phyloP scores from a whole-genome alignment of 2,797 vertebrate genomes.

The Pitangus sulphuratus region DNA sequence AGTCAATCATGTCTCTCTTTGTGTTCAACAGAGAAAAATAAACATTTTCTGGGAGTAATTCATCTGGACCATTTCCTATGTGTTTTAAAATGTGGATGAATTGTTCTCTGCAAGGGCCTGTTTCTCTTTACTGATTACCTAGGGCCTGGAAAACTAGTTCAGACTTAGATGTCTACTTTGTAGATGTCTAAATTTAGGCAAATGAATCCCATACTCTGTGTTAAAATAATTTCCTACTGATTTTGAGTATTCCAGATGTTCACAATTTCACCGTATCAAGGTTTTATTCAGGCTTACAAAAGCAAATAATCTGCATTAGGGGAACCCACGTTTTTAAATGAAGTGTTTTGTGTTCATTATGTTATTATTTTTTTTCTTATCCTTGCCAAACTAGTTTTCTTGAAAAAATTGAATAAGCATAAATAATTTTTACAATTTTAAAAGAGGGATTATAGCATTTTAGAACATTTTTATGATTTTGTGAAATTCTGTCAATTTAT shows the following conservation, averaged over 20 bases:
- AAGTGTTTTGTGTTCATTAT: neutral
- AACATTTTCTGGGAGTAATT: conserved; percentile 9
- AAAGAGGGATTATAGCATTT: neutral
- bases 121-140: conserved; percentile 44
- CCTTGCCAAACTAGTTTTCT: neutral
- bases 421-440: neutral
- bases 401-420: neutral
- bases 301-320: conserved; percentile 1
- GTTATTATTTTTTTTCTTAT: neutral
- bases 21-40: neutral
- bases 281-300: conserved; percentile 7
- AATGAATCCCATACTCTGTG: conserved; percentile 10
- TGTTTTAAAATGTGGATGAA: neutral
- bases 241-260: conserved; percentile 39
- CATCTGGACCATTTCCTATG: neutral
- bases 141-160: conserved; percentile 13
- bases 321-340: neutral
- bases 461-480: neutral
- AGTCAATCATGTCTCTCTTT: neutral
- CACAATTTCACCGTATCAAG: conserved; percentile 3
- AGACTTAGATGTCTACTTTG: neutral
- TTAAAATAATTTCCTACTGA: conserved; percentile 39
- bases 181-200: conserved; percentile 29
- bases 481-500: neutral
- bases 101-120: neutral